phyloP scores from a whole-genome alignment of 2,888 invertebrate species.

The Ligdia adustata region DNA sequence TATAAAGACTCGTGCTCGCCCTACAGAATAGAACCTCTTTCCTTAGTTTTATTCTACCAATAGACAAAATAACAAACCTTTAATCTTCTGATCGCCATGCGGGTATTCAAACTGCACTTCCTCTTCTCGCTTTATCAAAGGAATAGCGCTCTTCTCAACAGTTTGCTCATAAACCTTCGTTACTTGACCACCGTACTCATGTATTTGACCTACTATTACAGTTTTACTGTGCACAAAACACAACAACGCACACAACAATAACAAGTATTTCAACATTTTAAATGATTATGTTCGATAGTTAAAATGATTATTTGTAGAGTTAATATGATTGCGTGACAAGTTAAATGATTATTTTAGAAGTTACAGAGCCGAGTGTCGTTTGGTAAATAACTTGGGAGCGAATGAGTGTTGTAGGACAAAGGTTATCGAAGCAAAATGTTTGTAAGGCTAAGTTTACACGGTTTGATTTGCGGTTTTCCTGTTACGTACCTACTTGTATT shows the following conservation, averaged over 20 bases:
- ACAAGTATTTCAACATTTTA: conserved; percentile 50
- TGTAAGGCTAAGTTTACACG: conserved; percentile 5
- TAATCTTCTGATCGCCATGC: conserved; percentile 61
- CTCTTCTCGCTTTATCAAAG: conserved; percentile 58
- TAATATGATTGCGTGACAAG: too few species aligned
- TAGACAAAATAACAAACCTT: conserved; percentile 33
- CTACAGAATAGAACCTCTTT: too few species aligned
- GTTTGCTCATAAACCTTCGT: conserved; percentile 58
- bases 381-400: neutral
- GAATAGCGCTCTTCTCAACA: conserved; percentile 49
- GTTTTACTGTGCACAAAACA: conserved; percentile 49
- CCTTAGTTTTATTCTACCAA: too few species aligned
- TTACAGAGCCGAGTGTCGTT: too few species aligned
- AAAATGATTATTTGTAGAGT: too few species aligned
- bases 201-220: conserved; percentile 64
- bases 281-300: conserved; percentile 6
- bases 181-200: conserved; percentile 53
- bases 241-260: conserved; percentile 44
- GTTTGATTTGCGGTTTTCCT: conserved; percentile 7
- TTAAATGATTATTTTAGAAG: too few species aligned
- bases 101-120: conserved; percentile 61
- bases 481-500: too few species aligned
- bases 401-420: conserved; percentile 5
- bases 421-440: conserved; percentile 6
- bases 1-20: too few species aligned